Evolutionary conservation across 2,113 vertebrate genomes (phyloP).

Genomic region (Acrocephalus arundinaceus): DNA sequence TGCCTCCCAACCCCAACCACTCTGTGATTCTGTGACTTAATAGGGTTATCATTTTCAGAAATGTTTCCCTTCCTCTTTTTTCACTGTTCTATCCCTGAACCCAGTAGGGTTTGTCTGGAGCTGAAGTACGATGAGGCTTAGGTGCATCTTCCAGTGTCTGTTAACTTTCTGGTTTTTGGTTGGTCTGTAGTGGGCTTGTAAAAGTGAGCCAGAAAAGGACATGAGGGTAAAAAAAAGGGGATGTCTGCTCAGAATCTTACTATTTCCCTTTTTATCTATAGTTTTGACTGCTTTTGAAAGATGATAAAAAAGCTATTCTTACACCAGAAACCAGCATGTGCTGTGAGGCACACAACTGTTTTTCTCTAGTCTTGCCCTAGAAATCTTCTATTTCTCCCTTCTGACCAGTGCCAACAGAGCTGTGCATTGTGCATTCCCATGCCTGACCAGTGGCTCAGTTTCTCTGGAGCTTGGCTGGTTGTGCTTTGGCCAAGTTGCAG

Average conservation of each 20-base stretch:
- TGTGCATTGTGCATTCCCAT: rapidly evolving
- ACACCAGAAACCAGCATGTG: not conserved
- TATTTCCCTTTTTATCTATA: not conserved
- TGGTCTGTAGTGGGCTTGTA: not conserved
- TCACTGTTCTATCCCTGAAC: not conserved
- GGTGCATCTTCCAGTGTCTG: not conserved
- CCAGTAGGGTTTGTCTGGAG: not conserved
- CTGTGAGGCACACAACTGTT: not conserved
- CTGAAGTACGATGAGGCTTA: not conserved
- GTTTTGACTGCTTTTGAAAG: not conserved
- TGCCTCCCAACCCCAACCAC: not conserved
- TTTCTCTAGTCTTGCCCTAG: not conserved
- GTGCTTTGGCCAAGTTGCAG: not conserved
- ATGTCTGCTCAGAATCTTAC: not conserved
- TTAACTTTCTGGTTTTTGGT: not conserved
- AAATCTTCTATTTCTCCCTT: not conserved
- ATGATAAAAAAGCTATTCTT: not conserved
- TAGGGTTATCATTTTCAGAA: not conserved
- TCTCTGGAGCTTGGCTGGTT: not conserved
- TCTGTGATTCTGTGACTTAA: not conserved
- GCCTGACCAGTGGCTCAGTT: not conserved
- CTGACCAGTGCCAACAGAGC: not conserved
- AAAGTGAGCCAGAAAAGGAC: not conserved
- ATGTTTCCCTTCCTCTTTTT: not conserved
- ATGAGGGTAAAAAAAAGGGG: not conserved